Evolutionary conservation across 30 jellyfish, hydroid and myxozoan species (phyloP), one percentile per base, ranked within the genome.

Genomic region (Haliclystus octoradiatus): DNA sequence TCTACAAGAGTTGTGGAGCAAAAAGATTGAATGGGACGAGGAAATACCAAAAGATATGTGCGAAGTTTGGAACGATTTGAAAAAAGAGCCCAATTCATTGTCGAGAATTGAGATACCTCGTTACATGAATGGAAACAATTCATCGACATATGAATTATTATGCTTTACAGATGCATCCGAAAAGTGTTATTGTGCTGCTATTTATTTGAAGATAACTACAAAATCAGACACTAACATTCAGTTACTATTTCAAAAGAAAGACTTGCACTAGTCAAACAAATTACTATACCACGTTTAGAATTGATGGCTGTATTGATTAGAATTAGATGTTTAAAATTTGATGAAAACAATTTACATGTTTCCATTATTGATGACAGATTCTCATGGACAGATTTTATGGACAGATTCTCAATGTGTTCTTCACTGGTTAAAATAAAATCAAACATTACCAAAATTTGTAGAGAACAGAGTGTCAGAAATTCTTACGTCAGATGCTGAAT

Each of bases 321-420:
- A 26, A 33, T 34, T n/a, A 35, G 76, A 66, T 31, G 76, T 25
- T 31, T 66, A 29, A 66, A 66, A 14, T 66, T 66, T 25, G 72
- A 31, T 12, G 9, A 65, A 34, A 31, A 66, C 9, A 34, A 66
- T 19, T 66, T 66, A 3, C 27, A 34, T n/a, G 19, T 31, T 9
- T 9, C 66, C 68, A 25, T 31, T 47, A 52, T 35, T 49, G 4
- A 66, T n/a, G n/a, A n/a, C n/a, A n/a, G n/a, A n/a, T n/a, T n/a
- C n/a, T n/a, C n/a, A n/a, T n/a, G n/a, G n/a, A 49, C 32, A 35
- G 29, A 66, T 66, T 35, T 25, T 31, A 5, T 26, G 68, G 69
- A 66, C 76, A 66, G 76, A 66, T 40, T 66, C 76, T 15, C 72
- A 66, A 66, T 66, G 76, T 5, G 76, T 66, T n/a, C 26, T 66